phyloP scores from a whole-genome alignment of 2,113 vertebrate species.

The Acinonyx jubatus region DNA sequence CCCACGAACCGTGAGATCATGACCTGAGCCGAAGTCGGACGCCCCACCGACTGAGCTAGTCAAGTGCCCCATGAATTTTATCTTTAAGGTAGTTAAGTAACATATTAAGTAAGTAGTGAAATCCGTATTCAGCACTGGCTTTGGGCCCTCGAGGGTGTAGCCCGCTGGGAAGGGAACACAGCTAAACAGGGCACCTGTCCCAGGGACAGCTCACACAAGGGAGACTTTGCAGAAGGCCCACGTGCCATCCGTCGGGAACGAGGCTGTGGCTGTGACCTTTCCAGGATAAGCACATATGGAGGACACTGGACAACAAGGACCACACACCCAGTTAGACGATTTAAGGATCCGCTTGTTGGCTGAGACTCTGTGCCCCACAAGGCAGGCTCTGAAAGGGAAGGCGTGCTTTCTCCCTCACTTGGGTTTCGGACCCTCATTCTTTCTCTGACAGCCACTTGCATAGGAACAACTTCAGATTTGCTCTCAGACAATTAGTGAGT shows the following conservation, averaged over 20 bases:
- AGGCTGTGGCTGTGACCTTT: background rate
- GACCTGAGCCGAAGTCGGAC: no score
- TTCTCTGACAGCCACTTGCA: background rate
- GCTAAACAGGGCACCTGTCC: no score
- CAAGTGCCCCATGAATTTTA: no score
- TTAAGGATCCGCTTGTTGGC: background rate
- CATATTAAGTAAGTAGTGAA: background rate
- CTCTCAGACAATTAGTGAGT: no score
- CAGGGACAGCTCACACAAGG: background rate
- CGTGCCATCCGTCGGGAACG: accelerated
- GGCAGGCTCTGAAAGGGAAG: background rate
- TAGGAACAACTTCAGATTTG: background rate
- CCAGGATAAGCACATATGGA: background rate
- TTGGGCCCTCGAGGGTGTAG: accelerated
- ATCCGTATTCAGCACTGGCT: background rate
- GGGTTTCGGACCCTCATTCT: background rate
- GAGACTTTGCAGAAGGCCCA: no score
- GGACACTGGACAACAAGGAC: background rate
- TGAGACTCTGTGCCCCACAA: no score
- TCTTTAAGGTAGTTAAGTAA: background rate
- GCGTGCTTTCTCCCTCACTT: background rate
- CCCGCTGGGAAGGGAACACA: accelerated
- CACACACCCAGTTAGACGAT: accelerated
- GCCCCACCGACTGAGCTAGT: no score
- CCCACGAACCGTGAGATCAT: no score